phyloP scores from a whole-genome alignment of 2,888 invertebrate species.

The Parnassius apollo region DNA sequence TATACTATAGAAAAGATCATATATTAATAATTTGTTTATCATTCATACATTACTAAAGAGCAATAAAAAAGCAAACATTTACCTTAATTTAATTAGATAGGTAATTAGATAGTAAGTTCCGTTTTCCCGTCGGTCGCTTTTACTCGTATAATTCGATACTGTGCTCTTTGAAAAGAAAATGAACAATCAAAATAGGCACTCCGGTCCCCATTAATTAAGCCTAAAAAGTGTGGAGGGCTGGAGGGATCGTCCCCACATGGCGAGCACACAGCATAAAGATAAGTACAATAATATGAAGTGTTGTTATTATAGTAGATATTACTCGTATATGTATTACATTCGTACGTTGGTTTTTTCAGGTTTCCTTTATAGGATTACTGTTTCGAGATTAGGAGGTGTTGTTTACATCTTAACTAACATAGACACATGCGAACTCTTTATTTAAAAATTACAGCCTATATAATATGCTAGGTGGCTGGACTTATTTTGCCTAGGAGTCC shows the following conservation, averaged over 20 bases:
- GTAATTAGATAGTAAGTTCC: constrained; percentile 10
- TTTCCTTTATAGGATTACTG: constrained; percentile 2
- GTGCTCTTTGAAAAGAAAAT: constrained; percentile 38
- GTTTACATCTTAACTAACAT: no score
- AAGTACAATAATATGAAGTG: constrained; percentile 48
- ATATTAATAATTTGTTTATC: no score
- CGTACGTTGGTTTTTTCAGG: constrained; percentile 38
- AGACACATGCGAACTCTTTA: no score
- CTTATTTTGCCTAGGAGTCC: no score
- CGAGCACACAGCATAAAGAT: constrained; percentile 31
- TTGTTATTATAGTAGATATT: constrained; percentile 22
- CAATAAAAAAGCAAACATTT: not conserved
- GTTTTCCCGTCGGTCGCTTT: constrained; percentile 22
- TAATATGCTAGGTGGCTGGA: no score
- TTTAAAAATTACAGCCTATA: no score
- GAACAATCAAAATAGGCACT: constrained; percentile 46
- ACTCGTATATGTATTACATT: constrained; percentile 35
- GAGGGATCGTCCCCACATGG: constrained; percentile 29
- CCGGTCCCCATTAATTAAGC: constrained; percentile 46
- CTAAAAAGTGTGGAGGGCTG: constrained; percentile 39
- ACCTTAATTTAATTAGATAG: constrained; percentile 22
- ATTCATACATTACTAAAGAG: not conserved
- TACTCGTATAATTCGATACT: constrained; percentile 30
- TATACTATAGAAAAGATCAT: no score
- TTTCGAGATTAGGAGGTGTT: no score